phyloP scores from a whole-genome alignment of 2,888 invertebrate genomes.

The Mimachlamys varia region DNA sequence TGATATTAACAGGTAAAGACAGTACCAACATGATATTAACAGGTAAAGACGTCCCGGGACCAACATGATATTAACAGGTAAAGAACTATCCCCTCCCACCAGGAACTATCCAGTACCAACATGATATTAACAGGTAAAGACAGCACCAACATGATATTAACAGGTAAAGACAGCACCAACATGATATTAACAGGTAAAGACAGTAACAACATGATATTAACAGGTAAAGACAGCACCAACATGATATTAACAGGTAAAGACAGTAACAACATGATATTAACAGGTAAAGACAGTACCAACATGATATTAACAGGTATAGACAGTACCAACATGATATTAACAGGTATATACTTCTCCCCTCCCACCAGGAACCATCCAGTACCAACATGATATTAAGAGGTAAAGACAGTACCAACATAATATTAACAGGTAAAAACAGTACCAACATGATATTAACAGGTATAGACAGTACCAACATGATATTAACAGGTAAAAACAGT shows the following conservation, averaged over 20 bases:
- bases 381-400: background rate
- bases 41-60: no score
- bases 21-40: no score
- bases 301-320: background rate
- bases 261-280: background rate
- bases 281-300: background rate
- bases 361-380: no score
- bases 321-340: constrained; percentile 10
- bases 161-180: no score
- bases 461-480: background rate
- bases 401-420: background rate
- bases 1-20: no score
- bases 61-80: no score
- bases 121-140: no score
- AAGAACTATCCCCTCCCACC: no score
- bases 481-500: background rate
- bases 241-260: background rate
- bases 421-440: background rate
- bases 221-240: background rate
- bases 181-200: no score
- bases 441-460: background rate
- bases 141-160: no score
- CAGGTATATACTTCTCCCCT: background rate
- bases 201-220: background rate
- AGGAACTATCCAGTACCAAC: no score